Base-by-base conservation (phyloP, 1,140 invertebrate genomes). In the Heliconius hermathena region DNA sequence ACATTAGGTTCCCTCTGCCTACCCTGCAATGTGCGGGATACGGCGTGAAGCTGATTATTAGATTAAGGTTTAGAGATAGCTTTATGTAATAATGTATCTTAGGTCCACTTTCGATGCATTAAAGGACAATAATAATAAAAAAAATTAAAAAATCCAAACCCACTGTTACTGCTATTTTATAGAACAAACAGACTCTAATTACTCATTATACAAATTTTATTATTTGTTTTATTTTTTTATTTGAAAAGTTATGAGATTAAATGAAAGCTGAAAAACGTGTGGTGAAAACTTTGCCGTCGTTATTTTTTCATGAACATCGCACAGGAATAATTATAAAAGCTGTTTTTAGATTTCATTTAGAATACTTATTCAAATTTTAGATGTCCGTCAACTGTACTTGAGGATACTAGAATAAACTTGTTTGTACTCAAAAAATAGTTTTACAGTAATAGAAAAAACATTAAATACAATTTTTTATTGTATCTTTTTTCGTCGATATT, bases 221-320 rank as follows among this genome's bases (percentile, higher is more conserved):
- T 66, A 66, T 66, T 66, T 29, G 22, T 16, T 66, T 60, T 29
- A 26, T 66, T 66, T 13, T 26, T 66, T 29, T 66, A 66, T 66
- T 66, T 66, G 20, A 66, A 66, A 66, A 66, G 60, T 66, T 66
- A 66, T 29, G 60, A 66, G 26, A 66, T 66, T 29, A 26, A 66
- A 66, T 66, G 26, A 66, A 66, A 66, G 60, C 60, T 60, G 33
- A 66, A 66, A 66, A 66, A 29, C 9, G 60, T 29, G 22, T 26
- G 60, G 60, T 29, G 26, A 29, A 66, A 66, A 29, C 26, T 66
- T 26, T 52, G 18, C 13, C n/a, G 60, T 66, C 60, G 26, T 66
- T 66, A 66, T 66, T 66, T 66, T 66, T 66, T 66, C 26, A 66
- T 66, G 22, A 66, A 66, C 22, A 66, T 66, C 60, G 26, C 60